Conservation (phyloP, 2,888 invertebrate genomes). For the Leptinotarsa haldemani region DNA sequence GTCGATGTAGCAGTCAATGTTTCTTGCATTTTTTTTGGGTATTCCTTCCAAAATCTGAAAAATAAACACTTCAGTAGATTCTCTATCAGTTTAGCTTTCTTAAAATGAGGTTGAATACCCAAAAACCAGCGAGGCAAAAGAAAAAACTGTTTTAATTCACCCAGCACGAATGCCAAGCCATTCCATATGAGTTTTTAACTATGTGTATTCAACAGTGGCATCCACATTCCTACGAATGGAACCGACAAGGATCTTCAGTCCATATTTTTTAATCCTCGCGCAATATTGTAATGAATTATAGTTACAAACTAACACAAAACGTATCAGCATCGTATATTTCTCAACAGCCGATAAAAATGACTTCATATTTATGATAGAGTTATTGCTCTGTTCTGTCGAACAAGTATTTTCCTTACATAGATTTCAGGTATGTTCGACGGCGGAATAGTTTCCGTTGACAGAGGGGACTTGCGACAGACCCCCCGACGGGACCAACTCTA, state of each 20-base stretch:
- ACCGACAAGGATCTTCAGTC: neutral
- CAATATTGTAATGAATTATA: constrained; percentile 7
- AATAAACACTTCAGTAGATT: too few relatives aligned
- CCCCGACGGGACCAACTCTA: constrained; percentile 37
- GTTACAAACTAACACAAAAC: constrained; percentile 1
- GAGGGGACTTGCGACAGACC: constrained; percentile 45
- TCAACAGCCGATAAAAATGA: constrained; percentile 12
- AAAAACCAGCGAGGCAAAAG: too few relatives aligned
- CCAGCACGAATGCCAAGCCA: too few relatives aligned
- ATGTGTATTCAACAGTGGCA: neutral
- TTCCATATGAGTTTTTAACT: too few relatives aligned
- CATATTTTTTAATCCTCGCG: constrained; percentile 2
- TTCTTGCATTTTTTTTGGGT: too few relatives aligned
- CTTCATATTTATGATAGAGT: constrained; percentile 11
- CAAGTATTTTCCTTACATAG: constrained; percentile 14
- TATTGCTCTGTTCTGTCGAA: constrained; percentile 19
- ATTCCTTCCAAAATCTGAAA: too few relatives aligned
- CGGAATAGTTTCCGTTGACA: constrained; percentile 38
- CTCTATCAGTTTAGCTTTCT: too few relatives aligned
- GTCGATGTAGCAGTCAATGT: too few relatives aligned
- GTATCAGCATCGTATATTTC: constrained; percentile 12
- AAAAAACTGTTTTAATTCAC: too few relatives aligned
- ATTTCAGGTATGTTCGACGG: constrained; percentile 16
- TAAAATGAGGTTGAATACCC: too few relatives aligned
- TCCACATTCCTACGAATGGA: neutral